These are phyloP conservation scores for Stegodyphus mimosarum DNA, from an alignment of 1,140 invertebrate species.

Conservation along the genomic window DNA sequence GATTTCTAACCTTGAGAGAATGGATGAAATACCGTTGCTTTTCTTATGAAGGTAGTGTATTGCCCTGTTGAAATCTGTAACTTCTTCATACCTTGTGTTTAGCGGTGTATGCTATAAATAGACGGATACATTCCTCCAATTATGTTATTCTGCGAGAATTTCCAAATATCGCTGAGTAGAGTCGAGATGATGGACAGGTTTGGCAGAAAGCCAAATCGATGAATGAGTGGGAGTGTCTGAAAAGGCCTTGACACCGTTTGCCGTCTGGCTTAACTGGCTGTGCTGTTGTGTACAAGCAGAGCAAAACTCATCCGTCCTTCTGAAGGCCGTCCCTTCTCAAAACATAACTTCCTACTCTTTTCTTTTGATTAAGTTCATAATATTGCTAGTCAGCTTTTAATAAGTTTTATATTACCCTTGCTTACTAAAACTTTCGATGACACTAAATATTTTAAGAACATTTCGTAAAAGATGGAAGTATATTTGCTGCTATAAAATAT, in stretches of 20 bases:
- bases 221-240: slow-evolving; percentile 26
- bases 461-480: no score
- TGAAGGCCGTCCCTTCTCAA: not conserved
- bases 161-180: slow-evolving; percentile 1
- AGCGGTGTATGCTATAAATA: not conserved
- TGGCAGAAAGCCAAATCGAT: slow-evolving; percentile 14
- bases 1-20: no score
- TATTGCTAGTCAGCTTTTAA: no score
- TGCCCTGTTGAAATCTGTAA: not conserved
- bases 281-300: not conserved
- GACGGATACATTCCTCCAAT: not conserved
- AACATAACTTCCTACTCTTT: no score
- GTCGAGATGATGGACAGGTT: not conserved
- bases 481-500: no score
- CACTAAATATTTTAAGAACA: no score
- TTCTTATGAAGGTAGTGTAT: no score
- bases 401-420: no score
- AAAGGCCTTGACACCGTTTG: slow-evolving; percentile 14
- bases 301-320: slow-evolving; percentile 20
- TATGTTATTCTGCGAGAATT: not conserved
- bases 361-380: no score
- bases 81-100: not conserved
- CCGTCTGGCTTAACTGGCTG: slow-evolving; percentile 1
- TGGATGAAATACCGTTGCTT: no score
- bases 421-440: no score